Evolutionary conservation across 2,888 invertebrate species (phyloP).

Genomic region (Tachina lurida): DNA sequence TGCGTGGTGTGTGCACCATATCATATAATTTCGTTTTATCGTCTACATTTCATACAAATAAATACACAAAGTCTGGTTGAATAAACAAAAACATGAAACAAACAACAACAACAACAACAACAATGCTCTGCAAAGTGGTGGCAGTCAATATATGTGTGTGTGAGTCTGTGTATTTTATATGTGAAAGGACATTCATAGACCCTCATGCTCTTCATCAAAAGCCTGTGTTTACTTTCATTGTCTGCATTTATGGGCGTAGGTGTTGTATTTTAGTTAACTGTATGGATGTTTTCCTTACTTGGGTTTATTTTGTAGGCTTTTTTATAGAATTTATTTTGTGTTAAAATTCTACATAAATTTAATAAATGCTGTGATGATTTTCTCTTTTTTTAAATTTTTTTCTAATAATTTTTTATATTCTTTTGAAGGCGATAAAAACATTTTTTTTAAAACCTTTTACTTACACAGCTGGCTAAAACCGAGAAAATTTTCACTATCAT

Average conservation of each 20-base stretch:
- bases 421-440: constrained; percentile 2
- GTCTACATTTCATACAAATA: constrained; percentile 1
- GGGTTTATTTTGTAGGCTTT: constrained; percentile 42
- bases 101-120: constrained; percentile 51
- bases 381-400: constrained; percentile 7
- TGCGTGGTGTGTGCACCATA: background rate
- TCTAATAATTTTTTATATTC: constrained; percentile 8
- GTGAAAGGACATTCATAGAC: background rate
- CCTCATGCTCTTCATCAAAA: background rate
- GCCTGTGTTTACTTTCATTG: background rate
- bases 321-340: constrained; percentile 27
- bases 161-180: background rate
- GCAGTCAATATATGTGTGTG: constrained; percentile 46
- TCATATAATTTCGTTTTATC: constrained; percentile 13
- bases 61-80: constrained; percentile 46
- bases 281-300: constrained; percentile 1
- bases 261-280: constrained; percentile 26
- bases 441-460: too few relatives aligned
- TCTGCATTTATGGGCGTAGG: background rate
- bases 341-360: constrained; percentile 45
- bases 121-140: constrained; percentile 64
- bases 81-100: constrained; percentile 48
- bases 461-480: too few relatives aligned
- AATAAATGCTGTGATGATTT: constrained; percentile 9
- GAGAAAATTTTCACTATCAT: too few relatives aligned